Base-by-base conservation (phyloP, 2,888 invertebrate genomes). In the Pseudanteris insignis region DNA sequence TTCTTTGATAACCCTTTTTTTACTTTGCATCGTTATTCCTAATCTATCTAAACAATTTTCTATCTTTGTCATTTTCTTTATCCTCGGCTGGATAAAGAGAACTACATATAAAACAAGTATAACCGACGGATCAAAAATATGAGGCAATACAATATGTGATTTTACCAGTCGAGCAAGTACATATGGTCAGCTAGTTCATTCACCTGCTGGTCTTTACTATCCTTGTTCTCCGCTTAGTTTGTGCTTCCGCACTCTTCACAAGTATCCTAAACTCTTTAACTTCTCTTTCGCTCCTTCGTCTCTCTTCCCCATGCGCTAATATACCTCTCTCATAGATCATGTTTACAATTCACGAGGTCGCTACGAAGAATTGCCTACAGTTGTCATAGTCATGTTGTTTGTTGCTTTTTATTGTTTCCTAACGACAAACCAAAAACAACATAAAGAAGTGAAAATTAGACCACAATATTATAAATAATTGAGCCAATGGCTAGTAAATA, bases 311-410 rank as follows among this genome's bases (percentile, higher is more conserved):
- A 41, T 58, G 60, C 66, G 63, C 61, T 69, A 63, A 64, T 63
- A 68, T 70, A 66, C 66, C 63, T 64, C 67, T 62, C 66, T 60
- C 67, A 65, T 69, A 69, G 67, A 67, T 69, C 70, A 65, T 66
- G 65, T 55, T 67, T 59, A 65, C 66, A 65, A 66, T 68, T 64
- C 64, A 34, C 48, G 64, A 54, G 63, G 62, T 62, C 58, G 60
- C 51, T n/a, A n/a, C n/a, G n/a, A n/a, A n/a, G n/a, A n/a, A n/a
- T n/a, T n/a, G n/a, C n/a, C n/a, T n/a, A n/a, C n/a, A n/a, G n/a
- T n/a, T n/a, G n/a, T n/a, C n/a, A n/a, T n/a, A n/a, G n/a, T n/a
- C n/a, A n/a, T n/a, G n/a, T n/a, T n/a, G n/a, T n/a, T n/a, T n/a
- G n/a, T n/a, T n/a, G n/a, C n/a, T n/a, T n/a, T n/a, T n/a, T n/a